Conservation (phyloP, 2,113 vertebrate genomes). For the Archilochus colubris region DNA sequence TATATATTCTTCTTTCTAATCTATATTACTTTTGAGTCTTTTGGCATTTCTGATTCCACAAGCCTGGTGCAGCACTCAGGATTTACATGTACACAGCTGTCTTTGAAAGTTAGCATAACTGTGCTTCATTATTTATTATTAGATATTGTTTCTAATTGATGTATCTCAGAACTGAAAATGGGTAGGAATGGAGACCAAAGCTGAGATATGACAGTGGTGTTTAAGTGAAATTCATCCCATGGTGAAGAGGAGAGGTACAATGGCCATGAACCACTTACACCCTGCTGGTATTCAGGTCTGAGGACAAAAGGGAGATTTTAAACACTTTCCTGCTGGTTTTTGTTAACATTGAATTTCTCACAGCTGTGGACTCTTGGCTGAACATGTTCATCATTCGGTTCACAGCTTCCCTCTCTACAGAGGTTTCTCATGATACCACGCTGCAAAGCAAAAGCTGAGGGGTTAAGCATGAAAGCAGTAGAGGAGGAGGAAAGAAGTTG, state of each 20-base stretch:
- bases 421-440: neutral
- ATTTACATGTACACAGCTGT: neutral
- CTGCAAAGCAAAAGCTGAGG: neutral
- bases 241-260: slow-evolving; percentile 26
- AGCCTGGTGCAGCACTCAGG: neutral
- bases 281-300: slow-evolving; percentile 44
- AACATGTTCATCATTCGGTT: slow-evolving; percentile 41
- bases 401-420: slow-evolving; percentile 30
- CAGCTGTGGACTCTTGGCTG: neutral
- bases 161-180: slow-evolving; percentile 5
- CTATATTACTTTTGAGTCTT: neutral
- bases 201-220: neutral
- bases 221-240: slow-evolving; percentile 14
- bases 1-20: neutral
- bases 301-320: slow-evolving; percentile 46
- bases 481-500: slow-evolving; percentile 6
- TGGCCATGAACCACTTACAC: neutral
- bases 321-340: slow-evolving; percentile 46
- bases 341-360: slow-evolving; percentile 17
- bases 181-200: slow-evolving; percentile 22
- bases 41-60: neutral
- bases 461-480: slow-evolving; percentile 25
- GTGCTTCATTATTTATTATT: neutral
- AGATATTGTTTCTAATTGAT: neutral
- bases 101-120: neutral